Evolutionary conservation across 2,797 vertebrate species (phyloP).

Genomic region (Darevskia nairensis): DNA sequence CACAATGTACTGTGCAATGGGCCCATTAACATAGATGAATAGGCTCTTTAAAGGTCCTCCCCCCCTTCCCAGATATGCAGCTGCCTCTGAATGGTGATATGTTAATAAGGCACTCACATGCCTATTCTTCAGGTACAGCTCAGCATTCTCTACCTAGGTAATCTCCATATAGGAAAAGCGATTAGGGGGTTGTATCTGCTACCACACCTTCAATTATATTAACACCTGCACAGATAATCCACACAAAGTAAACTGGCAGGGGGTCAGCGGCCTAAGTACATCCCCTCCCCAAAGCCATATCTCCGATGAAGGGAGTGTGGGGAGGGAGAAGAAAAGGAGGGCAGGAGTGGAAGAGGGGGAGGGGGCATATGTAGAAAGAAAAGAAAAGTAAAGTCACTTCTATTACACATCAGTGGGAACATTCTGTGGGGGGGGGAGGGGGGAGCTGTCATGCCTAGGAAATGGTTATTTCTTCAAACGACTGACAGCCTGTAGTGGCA

Average conservation of each 20-base stretch:
- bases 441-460: slow-evolving; percentile 92
- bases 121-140: slow-evolving; percentile 89
- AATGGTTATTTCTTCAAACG: slow-evolving; percentile 96
- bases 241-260: slow-evolving; percentile 84
- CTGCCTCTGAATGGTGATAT: slow-evolving; percentile 90
- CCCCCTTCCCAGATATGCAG: slow-evolving; percentile 86
- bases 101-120: slow-evolving; percentile 92
- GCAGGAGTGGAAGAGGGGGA: slow-evolving; percentile 36
- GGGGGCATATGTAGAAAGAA: slow-evolving; percentile 1
- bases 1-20: slow-evolving; percentile 92
- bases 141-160: slow-evolving; percentile 89
- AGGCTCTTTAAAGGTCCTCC: slow-evolving; percentile 86
- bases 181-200: slow-evolving; percentile 81
- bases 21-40: slow-evolving; percentile 94
- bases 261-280: slow-evolving; percentile 82
- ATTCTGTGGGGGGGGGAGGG: slow-evolving; percentile 85
- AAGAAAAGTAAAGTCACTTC: slow-evolving; percentile 88
- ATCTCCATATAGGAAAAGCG: slow-evolving; percentile 87
- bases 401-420: slow-evolving; percentile 87
- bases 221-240: slow-evolving; percentile 93
- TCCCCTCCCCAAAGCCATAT: slow-evolving; percentile 77
- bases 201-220: slow-evolving; percentile 95
- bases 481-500: slow-evolving; percentile 92
- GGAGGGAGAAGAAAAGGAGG: slow-evolving; percentile 28
- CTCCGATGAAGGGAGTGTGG: slow-evolving; percentile 59